Conservation (phyloP, 2,113 vertebrate species). For the Cynoglossus semilaevis region DNA sequence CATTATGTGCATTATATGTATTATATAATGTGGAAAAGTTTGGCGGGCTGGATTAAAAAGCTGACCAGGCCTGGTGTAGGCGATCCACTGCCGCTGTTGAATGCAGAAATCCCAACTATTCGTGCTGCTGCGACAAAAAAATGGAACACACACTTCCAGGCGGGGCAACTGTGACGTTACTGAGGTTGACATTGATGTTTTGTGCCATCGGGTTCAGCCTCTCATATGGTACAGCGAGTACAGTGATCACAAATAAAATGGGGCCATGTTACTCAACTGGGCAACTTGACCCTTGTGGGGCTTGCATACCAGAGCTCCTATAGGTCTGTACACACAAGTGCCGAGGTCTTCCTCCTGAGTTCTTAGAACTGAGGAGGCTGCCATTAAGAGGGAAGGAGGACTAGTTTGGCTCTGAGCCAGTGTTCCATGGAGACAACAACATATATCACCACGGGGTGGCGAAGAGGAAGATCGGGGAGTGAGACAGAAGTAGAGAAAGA, state of each 20-base stretch:
- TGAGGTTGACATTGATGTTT: conserved; percentile 4
- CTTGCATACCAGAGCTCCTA: conserved; percentile 68
- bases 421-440: conserved; percentile 77
- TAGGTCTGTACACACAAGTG: conserved; percentile 65
- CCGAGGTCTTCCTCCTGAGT: conserved; percentile 63
- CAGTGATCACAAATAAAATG: conserved; percentile 51
- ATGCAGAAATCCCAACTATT: background rate
- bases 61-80: no score
- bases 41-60: no score
- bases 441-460: conserved; percentile 73
- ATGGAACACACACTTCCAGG: conserved; percentile 14
- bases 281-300: conserved; percentile 64
- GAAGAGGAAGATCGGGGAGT: conserved; percentile 50
- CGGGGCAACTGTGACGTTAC: conserved; percentile 32
- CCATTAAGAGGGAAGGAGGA: conserved; percentile 53
- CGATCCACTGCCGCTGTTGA: no score
- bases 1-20: no score
- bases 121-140: conserved; percentile 11
- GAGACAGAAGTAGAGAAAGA: conserved; percentile 57
- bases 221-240: conserved; percentile 42
- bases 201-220: conserved; percentile 31
- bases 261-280: conserved; percentile 66
- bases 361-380: conserved; percentile 70
- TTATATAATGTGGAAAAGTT: no score
- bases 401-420: conserved; percentile 62